These are phyloP conservation scores for Entosphenus tridentatus DNA, from an alignment of 2,113 vertebrate genomes.

Conservation along the genomic window DNA sequence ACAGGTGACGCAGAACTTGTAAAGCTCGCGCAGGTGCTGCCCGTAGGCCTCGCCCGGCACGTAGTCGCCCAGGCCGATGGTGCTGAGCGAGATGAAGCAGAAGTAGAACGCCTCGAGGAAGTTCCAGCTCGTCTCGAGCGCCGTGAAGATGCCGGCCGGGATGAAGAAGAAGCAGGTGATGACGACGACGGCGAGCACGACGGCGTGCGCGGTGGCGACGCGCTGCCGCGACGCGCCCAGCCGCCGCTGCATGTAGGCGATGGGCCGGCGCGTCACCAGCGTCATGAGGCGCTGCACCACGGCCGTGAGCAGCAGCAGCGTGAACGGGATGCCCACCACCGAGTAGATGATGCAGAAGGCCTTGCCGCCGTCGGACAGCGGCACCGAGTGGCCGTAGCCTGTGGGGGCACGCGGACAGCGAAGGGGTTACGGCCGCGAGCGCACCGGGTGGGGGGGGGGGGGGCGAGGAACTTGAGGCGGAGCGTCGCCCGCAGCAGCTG, in stretches of 20 bases:
- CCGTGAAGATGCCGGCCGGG: conserved; percentile 22
- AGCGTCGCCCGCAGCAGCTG: too few species aligned
- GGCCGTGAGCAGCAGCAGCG: conserved; percentile 55
- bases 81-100: conserved; percentile 40
- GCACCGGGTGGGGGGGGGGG: too few species aligned
- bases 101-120: conserved; percentile 34
- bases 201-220: conserved; percentile 28
- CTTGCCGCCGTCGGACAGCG: conserved; percentile 45
- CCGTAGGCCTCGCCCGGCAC: conserved; percentile 22
- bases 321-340: conserved; percentile 47
- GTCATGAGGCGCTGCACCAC: conserved; percentile 42
- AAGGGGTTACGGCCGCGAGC: too few species aligned
- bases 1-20: conserved; percentile 54
- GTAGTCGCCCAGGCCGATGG: conserved; percentile 28
- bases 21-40: conserved; percentile 32
- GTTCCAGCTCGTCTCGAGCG: conserved; percentile 17
- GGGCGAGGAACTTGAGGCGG: too few species aligned
- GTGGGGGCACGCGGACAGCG: conserved; percentile 5
- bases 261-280: conserved; percentile 25
- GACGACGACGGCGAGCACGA: conserved; percentile 20
- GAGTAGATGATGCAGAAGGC: conserved; percentile 53
- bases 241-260: conserved; percentile 20
- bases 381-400: conserved; percentile 62
- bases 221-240: conserved; percentile 21
- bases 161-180: conserved; percentile 21